Evolutionary conservation across 1,140 invertebrate genomes (phyloP), one percentile per base, ranked within the genome.

Genomic region (Physella acuta): DNA sequence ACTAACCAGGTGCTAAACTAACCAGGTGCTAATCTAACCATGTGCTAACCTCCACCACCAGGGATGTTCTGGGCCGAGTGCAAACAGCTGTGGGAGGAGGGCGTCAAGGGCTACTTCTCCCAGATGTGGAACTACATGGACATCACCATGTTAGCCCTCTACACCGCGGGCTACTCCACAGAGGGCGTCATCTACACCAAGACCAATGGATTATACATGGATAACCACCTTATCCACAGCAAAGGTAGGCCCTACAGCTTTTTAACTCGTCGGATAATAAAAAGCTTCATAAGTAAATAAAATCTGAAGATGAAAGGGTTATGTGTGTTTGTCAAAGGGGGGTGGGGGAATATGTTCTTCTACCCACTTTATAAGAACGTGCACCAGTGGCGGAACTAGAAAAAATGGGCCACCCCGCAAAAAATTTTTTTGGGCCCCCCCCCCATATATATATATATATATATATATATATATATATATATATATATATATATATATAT

Each of bases 101-200:
- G 95, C 0, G 78, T 96, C 20, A 77, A 90, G 24, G 92, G 94
- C 64, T 97, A 97, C 79, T 86, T 95, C 53, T 90, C 89, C 61
- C 94, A 98, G 85, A 88, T 96, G 44, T 98, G 95, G 95, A 97
- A 98, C 81, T 93, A 96, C 68, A 92, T 97, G 4, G 95, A 98
- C 82, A 96, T 95, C 79, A 91, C 95, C 72, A 94, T 85, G 79
- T 78, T 84, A 53, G 79, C 79, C 52, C 79, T 85, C 49, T 85
- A 86, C 74, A 75, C 85, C 1, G 80, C 82, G 34, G 84, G 84
- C 34, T 82, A 85, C 71, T 73, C 81, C 30, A 74, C 73, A 28
- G 71, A 76, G 58, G 73, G 49, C 14, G 72, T 76, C 44, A 72
- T 76, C 39, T 73, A 72, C 56, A 74, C 71, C 16, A 76, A 76